Conservation (phyloP, 2,888 invertebrate species). For the Steinernema scapterisci region DNA sequence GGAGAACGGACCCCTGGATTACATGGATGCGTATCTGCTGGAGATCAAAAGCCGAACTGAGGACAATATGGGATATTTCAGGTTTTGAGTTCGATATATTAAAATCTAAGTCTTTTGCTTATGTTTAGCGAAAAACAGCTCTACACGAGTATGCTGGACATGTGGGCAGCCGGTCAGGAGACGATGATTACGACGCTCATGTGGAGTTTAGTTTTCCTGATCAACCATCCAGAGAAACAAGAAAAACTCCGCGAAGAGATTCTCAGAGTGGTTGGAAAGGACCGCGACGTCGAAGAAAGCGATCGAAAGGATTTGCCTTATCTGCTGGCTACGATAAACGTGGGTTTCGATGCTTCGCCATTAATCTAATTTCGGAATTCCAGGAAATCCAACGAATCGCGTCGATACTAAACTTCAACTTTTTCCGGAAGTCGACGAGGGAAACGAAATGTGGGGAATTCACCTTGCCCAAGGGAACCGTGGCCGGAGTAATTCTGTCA, state of each 20-base stretch:
- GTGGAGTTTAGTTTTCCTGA: neutral
- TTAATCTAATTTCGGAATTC: neutral
- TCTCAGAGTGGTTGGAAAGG: neutral
- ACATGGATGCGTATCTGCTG: constrained; percentile 6
- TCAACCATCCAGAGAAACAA: neutral
- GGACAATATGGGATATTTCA: constrained; percentile 3
- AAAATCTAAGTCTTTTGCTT: neutral
- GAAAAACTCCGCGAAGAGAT: neutral
- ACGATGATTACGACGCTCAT: constrained; percentile 20
- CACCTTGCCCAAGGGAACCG: constrained; percentile 8
- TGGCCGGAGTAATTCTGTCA: constrained; percentile 8
- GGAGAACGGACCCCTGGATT: constrained; percentile 7
- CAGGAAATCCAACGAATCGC: constrained; percentile 18
- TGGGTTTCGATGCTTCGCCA: neutral
- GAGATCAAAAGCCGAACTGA: neutral
- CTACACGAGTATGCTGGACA: constrained; percentile 16
- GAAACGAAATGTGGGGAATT: neutral
- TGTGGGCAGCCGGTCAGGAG: constrained; percentile 30
- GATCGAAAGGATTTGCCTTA: neutral
- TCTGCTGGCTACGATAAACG: neutral
- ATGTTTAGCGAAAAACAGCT: constrained; percentile 8
- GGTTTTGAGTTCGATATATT: neutral
- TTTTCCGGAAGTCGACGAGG: constrained; percentile 16
- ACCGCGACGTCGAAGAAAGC: constrained; percentile 16
- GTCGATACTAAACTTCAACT: constrained; percentile 7